Evolutionary conservation across 2,888 invertebrate genomes (phyloP).

Genomic region (Lydus trimaculatus): DNA sequence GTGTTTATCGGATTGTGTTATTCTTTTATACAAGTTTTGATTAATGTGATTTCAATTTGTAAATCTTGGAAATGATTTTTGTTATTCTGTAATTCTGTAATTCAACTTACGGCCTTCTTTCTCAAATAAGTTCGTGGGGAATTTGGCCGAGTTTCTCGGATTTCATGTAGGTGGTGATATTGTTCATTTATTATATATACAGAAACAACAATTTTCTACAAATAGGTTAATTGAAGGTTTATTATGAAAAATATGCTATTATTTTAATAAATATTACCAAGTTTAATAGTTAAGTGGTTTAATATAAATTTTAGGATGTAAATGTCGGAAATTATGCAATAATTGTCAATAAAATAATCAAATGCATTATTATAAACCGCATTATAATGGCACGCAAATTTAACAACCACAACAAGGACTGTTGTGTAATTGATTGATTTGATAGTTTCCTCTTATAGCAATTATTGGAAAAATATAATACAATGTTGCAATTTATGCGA

Average conservation of each 20-base stretch:
- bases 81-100: neutral
- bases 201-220: neutral
- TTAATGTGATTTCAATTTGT: neutral
- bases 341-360: neutral
- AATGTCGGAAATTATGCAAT: slow-evolving; percentile 4
- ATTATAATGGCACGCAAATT: neutral
- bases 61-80: neutral
- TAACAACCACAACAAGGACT: neutral
- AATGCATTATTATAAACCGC: neutral
- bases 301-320: no score
- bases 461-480: no score
- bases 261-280: no score
- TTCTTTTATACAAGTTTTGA: neutral
- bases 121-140: neutral
- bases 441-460: neutral
- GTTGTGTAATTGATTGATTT: neutral
- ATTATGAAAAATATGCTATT: no score
- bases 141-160: neutral
- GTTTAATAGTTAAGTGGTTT: no score
- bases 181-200: neutral
- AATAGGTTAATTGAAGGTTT: no score
- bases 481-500: neutral
- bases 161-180: neutral
- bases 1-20: neutral
- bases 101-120: neutral